Percentiles rank a stretch among this genome's conserved stretches.
phyloP scores from a whole-genome alignment of 37 sponge, comb jelly and placozoan genomes.

The Diacarnus erythraeanus region DNA sequence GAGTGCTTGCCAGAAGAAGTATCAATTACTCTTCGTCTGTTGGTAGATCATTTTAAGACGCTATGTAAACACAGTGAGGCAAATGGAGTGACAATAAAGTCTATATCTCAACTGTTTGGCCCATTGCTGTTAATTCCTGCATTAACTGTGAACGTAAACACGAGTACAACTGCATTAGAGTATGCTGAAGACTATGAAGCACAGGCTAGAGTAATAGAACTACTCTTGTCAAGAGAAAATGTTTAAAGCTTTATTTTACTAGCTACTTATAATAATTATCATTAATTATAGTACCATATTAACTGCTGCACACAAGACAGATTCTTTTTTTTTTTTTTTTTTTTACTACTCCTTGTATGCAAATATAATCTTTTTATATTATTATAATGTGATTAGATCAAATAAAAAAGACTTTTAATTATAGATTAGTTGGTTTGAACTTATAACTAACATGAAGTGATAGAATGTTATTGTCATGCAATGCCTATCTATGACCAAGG shows the following conservation, averaged over 20 bases:
- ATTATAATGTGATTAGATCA: too few relatives aligned
- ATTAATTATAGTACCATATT: background rate
- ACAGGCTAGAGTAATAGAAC: conserved; percentile 9
- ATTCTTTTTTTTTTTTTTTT: conserved; percentile 9
- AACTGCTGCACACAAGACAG: background rate
- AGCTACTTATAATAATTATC: background rate
- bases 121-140: conserved; percentile 27
- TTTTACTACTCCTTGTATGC: too few relatives aligned
- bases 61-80: background rate
- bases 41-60: conserved; percentile 18
- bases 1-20: conserved; percentile 16
- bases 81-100: conserved; percentile 7
- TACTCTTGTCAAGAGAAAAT: background rate
- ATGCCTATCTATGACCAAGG: conserved; percentile 12
- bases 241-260: background rate
- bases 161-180: background rate
- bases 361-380: too few relatives aligned
- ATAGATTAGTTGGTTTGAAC: too few relatives aligned
- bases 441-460: too few relatives aligned
- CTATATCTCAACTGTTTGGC: conserved; percentile 9
- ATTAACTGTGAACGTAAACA: background rate
- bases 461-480: background rate
- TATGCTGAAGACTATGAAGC: conserved; percentile 17
- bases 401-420: too few relatives aligned
- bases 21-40: background rate